A percentile compares a stretch with the other conserved stretches of the same genome.
Evolutionary conservation across 2,888 invertebrate genomes (phyloP).

Genomic region (Amphimallon solstitiale): DNA sequence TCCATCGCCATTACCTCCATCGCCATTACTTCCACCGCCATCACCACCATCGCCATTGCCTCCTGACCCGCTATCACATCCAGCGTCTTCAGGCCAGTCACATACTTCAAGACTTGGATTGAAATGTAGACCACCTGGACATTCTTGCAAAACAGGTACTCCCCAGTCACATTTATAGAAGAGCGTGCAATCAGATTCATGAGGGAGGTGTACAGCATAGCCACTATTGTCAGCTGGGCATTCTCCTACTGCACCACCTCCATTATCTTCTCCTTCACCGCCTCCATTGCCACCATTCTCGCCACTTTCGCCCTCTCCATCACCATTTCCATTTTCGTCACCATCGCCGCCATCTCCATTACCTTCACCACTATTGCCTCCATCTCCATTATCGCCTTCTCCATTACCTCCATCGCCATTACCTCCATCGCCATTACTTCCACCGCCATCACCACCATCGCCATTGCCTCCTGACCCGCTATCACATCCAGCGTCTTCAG

Average conservation of each 20-base stretch:
- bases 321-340: constrained; percentile 19
- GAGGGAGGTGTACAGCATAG: constrained; percentile 43
- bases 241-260: background rate
- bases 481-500: constrained; percentile 40
- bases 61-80: too few relatives aligned
- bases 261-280: constrained; percentile 5
- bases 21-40: too few relatives aligned
- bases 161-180: constrained; percentile 50
- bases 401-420: background rate
- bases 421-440: background rate
- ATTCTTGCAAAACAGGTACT: constrained; percentile 26
- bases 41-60: too few relatives aligned
- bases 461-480: background rate
- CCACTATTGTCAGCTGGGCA: background rate
- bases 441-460: background rate
- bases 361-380: background rate
- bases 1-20: too few relatives aligned
- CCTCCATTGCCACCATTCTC: too few relatives aligned
- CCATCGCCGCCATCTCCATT: constrained; percentile 21
- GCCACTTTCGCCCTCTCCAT: too few relatives aligned
- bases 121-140: constrained; percentile 1
- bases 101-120: too few relatives aligned
- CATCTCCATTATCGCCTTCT: background rate
- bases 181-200: constrained; percentile 47
- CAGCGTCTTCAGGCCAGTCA: too few relatives aligned